Evolutionary conservation across 2,888 invertebrate species (phyloP), one percentile per base, ranked within the genome.

Genomic region (Balanococcus diminutus): DNA sequence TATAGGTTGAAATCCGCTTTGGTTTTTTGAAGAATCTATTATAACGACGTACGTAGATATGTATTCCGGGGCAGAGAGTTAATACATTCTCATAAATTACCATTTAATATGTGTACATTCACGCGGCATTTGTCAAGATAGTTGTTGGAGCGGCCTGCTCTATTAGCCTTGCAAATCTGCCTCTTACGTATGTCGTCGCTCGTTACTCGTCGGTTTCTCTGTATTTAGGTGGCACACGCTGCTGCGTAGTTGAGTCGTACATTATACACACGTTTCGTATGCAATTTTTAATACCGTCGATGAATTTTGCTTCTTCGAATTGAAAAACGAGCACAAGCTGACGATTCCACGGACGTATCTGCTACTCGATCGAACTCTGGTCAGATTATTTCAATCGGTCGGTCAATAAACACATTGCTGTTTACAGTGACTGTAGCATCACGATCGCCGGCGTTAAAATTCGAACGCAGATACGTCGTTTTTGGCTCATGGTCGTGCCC

Each of bases 1-100:
- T 11, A 46, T 46, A 56, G 56, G 19, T 19, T 22, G 22, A 56
- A 56, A 56, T 56, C 56, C 9, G 67, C 3, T 61, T 61, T 28
- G 67, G 28, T 16, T 28, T 28, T 67, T 67, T 16, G 67, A 67
- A 67, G 67, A 67, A 67, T 67, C 67, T 67, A 67, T 67, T 67
- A 56, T 6, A 56, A 56, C 56, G 56, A 56, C 56, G 56, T 42
- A 42, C 9, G 14, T 42, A 56, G 16, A 19, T 11, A 19, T 25
- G 25, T 61, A 61, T 61, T 61, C 56, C 22, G 56, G 56, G 67
- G 14, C 28, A 67, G 16, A 28, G 83, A 83, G 83, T 61, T 56
- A 83, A 83, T 83, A 83, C 36, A 83, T 83, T 83, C 61, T 83
- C 83, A 83, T 83, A 83, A 83, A 83, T 83, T 83, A 83, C 51